phyloP scores from a whole-genome alignment of 2,113 vertebrate genomes.

The Tapirus terrestris region DNA sequence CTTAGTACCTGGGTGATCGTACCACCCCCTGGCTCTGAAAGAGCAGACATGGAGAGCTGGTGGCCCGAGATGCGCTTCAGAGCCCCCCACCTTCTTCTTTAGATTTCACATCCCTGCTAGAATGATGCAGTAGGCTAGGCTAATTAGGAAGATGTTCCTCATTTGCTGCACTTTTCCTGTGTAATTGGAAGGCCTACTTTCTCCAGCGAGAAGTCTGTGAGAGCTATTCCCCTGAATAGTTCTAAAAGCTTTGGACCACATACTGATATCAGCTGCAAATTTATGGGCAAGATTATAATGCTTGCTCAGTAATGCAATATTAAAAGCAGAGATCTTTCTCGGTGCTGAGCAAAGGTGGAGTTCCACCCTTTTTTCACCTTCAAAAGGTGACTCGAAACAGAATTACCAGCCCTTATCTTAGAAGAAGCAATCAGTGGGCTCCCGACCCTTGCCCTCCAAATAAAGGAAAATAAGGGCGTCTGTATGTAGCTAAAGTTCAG shows the following conservation, averaged over 20 bases:
- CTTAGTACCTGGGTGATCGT: slow-evolving; percentile 59
- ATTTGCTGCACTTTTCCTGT: slow-evolving; percentile 73
- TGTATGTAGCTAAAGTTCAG: slow-evolving; percentile 48
- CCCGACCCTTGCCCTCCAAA: neutral
- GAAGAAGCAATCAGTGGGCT: neutral
- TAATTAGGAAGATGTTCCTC: slow-evolving; percentile 80
- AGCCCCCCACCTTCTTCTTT: neutral
- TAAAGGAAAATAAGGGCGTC: neutral
- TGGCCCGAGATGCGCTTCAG: neutral
- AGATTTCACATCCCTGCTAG: slow-evolving; percentile 15
- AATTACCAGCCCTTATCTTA: neutral
- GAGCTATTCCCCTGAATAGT: slow-evolving; percentile 65
- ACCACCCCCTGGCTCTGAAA: slow-evolving; percentile 16
- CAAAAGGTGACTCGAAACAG: neutral
- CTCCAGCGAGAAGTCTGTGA: slow-evolving; percentile 43
- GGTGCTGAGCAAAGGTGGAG: neutral
- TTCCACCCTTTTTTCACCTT: neutral
- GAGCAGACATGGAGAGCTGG: slow-evolving; percentile 60
- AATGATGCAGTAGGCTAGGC: slow-evolving; percentile 61
- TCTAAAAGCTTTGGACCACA: slow-evolving; percentile 71
- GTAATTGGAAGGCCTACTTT: slow-evolving; percentile 79
- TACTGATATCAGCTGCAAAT: slow-evolving; percentile 19
- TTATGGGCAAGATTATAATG: slow-evolving; percentile 59
- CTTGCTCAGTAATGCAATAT: slow-evolving; percentile 75
- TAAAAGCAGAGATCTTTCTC: slow-evolving; percentile 56